These are phyloP conservation scores for Plumapathes pennacea DNA, from an alignment of 92 coral and sea anemone genomes.

Conservation along the genomic window DNA sequence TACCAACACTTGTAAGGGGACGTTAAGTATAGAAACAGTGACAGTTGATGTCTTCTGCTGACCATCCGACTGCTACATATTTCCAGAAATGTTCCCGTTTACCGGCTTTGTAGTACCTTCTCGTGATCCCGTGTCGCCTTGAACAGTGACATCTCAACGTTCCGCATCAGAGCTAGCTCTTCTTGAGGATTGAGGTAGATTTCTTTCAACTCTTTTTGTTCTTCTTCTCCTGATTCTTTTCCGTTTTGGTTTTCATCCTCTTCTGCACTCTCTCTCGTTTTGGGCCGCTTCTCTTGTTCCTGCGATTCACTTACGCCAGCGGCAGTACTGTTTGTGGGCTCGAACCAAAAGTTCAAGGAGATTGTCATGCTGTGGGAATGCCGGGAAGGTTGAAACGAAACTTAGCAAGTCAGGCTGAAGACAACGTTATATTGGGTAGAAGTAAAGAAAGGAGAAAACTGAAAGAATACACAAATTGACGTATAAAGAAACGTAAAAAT, in stretches of 20 bases:
- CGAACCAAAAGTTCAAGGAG: constrained; percentile 97
- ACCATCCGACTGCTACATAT: too few species aligned
- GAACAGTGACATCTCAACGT: constrained; percentile 52
- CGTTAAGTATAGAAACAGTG: too few species aligned
- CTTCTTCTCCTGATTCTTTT: not conserved
- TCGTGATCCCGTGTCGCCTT: constrained; percentile 60
- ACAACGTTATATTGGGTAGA: not conserved
- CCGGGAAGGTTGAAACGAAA: not conserved
- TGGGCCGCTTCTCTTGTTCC: not conserved
- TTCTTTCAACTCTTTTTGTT: not conserved
- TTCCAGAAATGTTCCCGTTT: too few species aligned
- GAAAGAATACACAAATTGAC: not conserved
- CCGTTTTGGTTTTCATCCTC: not conserved
- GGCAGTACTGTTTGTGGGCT: constrained; percentile 39
- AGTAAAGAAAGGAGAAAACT: not conserved
- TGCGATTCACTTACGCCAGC: not conserved
- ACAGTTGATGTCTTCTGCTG: too few species aligned
- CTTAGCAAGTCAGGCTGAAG: not conserved
- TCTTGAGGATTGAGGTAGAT: constrained; percentile 41
- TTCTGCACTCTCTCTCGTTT: not conserved
- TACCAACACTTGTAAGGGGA: too few species aligned
- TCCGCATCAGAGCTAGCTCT: constrained; percentile 55
- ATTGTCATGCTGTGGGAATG: constrained; percentile 67
- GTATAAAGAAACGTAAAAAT: not conserved
- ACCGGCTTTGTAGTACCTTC: too few species aligned